Evolutionary conservation across 2,888 invertebrate species (phyloP).

Genomic region (Anodontia alba): DNA sequence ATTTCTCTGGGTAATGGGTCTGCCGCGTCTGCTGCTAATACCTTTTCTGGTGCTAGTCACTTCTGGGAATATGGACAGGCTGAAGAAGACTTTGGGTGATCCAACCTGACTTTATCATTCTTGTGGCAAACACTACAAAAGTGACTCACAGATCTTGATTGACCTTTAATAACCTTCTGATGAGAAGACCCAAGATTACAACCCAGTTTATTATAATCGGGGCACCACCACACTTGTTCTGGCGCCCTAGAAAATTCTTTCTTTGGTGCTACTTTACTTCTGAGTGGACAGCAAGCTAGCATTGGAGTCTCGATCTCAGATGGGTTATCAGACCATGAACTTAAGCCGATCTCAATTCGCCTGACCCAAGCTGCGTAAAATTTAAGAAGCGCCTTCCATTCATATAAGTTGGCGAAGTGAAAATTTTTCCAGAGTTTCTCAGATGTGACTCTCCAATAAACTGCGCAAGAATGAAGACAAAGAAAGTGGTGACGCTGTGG

Average conservation of each 20-base stretch:
- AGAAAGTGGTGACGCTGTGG: too few relatives aligned
- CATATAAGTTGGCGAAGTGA: constrained; percentile 24
- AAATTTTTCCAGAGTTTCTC: too few relatives aligned
- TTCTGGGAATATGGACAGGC: not conserved
- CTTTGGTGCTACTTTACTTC: not conserved
- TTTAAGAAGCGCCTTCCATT: constrained; percentile 26
- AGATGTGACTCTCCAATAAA: too few relatives aligned
- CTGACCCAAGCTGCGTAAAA: too few relatives aligned
- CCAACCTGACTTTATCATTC: not conserved
- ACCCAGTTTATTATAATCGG: not conserved
- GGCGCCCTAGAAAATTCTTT: not conserved
- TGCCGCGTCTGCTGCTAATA: too few relatives aligned
- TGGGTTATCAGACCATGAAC: constrained; percentile 1
- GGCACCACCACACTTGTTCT: not conserved
- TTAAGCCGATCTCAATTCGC: constrained; percentile 15
- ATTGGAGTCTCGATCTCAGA: constrained; percentile 17
- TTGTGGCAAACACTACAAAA: not conserved
- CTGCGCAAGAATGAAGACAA: too few relatives aligned
- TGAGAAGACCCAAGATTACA: not conserved
- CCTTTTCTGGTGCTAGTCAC: too few relatives aligned
- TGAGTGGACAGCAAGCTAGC: not conserved
- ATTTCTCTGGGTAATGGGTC: too few relatives aligned
- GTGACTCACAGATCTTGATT: not conserved
- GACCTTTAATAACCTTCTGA: not conserved
- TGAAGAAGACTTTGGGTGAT: not conserved